phyloP scores from a whole-genome alignment of 2,888 invertebrate species.

The Julus scandinavius region DNA sequence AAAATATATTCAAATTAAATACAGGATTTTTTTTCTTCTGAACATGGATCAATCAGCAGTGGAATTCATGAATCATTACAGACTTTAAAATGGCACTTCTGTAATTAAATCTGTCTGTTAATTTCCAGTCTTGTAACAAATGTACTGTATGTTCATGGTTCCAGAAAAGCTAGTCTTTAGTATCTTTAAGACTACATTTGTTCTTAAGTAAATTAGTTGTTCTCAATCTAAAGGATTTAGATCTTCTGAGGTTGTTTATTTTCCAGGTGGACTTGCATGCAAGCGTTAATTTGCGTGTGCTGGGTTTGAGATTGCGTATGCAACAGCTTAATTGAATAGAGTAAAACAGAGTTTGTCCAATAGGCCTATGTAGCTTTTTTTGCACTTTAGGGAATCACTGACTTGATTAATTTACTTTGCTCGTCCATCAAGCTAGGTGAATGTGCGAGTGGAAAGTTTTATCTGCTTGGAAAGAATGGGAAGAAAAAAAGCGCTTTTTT shows the following conservation, averaged over 20 bases:
- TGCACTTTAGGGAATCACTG: slow-evolving; percentile 35
- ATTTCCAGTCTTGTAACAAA: too few relatives aligned
- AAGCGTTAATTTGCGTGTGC: background rate
- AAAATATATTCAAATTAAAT: too few relatives aligned
- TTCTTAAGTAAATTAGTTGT: background rate
- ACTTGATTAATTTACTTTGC: slow-evolving; percentile 24
- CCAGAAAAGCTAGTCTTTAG: too few relatives aligned
- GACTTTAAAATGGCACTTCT: background rate
- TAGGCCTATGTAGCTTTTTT: background rate
- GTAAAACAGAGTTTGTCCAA: slow-evolving; percentile 35
- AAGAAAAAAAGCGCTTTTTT: slow-evolving; percentile 2
- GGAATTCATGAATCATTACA: background rate
- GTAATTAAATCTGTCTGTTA: background rate
- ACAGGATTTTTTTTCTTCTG: too few relatives aligned
- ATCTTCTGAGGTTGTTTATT: background rate
- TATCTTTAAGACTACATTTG: background rate
- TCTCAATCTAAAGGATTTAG: background rate
- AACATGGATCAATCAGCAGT: too few relatives aligned
- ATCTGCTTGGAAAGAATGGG: background rate
- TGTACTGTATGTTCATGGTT: too few relatives aligned
- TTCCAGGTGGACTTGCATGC: background rate
- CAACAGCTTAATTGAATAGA: slow-evolving; percentile 5
- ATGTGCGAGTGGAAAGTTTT: slow-evolving; percentile 18
- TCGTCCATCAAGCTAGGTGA: background rate
- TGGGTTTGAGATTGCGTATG: background rate